phyloP scores from a whole-genome alignment of 2,113 vertebrate genomes.

The Callospermophilus lateralis region DNA sequence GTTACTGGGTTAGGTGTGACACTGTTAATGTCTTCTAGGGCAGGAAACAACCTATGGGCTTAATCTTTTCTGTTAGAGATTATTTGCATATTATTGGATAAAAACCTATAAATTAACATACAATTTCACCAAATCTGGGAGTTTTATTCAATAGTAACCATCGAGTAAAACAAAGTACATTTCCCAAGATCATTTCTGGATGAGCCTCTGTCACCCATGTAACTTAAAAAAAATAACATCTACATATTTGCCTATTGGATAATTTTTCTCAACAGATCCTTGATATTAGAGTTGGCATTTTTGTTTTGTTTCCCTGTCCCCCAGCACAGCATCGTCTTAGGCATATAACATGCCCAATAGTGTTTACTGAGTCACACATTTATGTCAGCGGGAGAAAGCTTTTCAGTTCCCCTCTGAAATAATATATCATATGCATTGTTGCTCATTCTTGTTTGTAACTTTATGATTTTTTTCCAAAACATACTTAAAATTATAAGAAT shows the following conservation, averaged over 20 bases:
- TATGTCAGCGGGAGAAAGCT: background rate
- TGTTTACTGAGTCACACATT: background rate
- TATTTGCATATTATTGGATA: background rate
- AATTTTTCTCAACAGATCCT: background rate
- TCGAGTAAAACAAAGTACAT: background rate
- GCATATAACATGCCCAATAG: background rate
- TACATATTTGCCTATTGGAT: background rate
- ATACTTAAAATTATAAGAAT: constrained; percentile 7
- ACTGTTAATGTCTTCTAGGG: background rate
- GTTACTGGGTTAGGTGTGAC: background rate
- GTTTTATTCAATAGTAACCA: background rate
- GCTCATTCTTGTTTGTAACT: background rate
- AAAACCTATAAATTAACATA: background rate
- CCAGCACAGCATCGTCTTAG: background rate
- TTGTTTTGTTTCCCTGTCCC: background rate
- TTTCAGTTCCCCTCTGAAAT: background rate
- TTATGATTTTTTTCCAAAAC: constrained; percentile 23
- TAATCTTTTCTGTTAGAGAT: constrained; percentile 17
- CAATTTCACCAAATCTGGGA: background rate
- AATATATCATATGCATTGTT: background rate
- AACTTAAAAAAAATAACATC: background rate
- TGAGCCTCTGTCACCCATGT: background rate
- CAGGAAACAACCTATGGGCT: background rate
- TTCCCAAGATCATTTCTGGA: background rate
- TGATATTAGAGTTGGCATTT: background rate